phyloP scores from a whole-genome alignment of 2,888 invertebrate species.

The Hypomecis punctinalis region DNA sequence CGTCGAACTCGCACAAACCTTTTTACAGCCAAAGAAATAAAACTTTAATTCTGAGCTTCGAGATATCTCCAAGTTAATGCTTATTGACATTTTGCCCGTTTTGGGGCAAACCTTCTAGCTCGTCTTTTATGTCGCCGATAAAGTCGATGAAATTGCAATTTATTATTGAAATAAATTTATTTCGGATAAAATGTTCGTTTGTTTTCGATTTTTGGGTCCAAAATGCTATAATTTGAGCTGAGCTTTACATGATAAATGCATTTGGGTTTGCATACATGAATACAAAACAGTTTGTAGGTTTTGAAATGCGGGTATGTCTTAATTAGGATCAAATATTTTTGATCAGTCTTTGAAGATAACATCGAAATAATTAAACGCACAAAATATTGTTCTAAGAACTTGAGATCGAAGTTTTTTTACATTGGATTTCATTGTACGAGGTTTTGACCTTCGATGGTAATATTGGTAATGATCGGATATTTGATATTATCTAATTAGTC shows the following conservation, averaged over 20 bases:
- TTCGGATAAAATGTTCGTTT: slow-evolving; percentile 33
- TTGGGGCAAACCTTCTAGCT: slow-evolving; percentile 43
- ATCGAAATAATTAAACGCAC: background rate
- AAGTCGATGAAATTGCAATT: slow-evolving; percentile 53
- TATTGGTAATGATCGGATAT: no score
- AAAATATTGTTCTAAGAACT: background rate
- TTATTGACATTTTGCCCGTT: slow-evolving; percentile 62
- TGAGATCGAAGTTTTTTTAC: background rate
- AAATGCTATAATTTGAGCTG: slow-evolving; percentile 22
- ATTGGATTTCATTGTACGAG: no score
- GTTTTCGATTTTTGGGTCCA: slow-evolving; percentile 23
- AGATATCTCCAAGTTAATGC: slow-evolving; percentile 60
- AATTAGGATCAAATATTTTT: slow-evolving; percentile 19
- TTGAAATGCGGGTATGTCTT: slow-evolving; percentile 15
- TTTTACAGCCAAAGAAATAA: slow-evolving; percentile 63
- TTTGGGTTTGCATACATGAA: slow-evolving; percentile 20
- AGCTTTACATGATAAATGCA: slow-evolving; percentile 41
- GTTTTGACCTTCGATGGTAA: no score
- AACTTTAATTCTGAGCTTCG: slow-evolving; percentile 66
- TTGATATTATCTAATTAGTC: no score
- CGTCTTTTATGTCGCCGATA: slow-evolving; percentile 43
- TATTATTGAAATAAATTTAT: slow-evolving; percentile 48
- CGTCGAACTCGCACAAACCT: slow-evolving; percentile 55
- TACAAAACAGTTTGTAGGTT: slow-evolving; percentile 8
- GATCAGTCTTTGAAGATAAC: slow-evolving; percentile 7